Evolutionary conservation across 1,140 invertebrate species (phyloP), one percentile per base, ranked within the genome.

Genomic region (Drosophila pruinosa): DNA sequence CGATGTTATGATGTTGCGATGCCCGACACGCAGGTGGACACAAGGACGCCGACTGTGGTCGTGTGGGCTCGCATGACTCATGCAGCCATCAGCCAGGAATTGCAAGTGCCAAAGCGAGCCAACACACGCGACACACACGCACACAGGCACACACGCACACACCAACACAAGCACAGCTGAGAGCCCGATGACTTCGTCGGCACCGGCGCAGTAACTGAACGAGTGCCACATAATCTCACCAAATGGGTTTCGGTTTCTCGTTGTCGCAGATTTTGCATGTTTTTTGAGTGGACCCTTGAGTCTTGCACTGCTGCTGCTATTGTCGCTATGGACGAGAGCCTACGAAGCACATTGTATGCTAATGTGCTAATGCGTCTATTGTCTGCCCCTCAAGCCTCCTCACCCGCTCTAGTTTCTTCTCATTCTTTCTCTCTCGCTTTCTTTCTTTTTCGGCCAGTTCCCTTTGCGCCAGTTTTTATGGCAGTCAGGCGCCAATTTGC

Each of bases 171-270:
- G 0, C 31, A 34, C 31, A 34, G 31, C 31, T 34, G 31, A 39
- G 38, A 85, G 81, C 71, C 61, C n/a, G 52, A 64, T 14, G 28
- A 28, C 65, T n/a, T 54, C 38, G 72, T 38, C 70, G 74, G 78
- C 81, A 78, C 47, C 86, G 82, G 81, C 81, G 81, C 81, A 86
- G 70, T 86, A n/a, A n/a, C n/a, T n/a, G n/a, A n/a, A n/a, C n/a
- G n/a, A n/a, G n/a, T 43, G 67, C 6, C 12, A 39, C 7, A 15
- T 17, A 12, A 3, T 15, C 38, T 6, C 38, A 5, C 15, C 4
- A 17, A 15, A 17, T n/a, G 38, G 2, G 14, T 17, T 14, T 39
- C 38, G 38, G 38, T 6, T 8, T 39, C 34, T 39, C 52, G 52
- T 22, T 43, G 45, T 69, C 75, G 52, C 71, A 78, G 79, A 82